Conservation (phyloP, 2,888 invertebrate species). For the Melanostoma scalare region DNA sequence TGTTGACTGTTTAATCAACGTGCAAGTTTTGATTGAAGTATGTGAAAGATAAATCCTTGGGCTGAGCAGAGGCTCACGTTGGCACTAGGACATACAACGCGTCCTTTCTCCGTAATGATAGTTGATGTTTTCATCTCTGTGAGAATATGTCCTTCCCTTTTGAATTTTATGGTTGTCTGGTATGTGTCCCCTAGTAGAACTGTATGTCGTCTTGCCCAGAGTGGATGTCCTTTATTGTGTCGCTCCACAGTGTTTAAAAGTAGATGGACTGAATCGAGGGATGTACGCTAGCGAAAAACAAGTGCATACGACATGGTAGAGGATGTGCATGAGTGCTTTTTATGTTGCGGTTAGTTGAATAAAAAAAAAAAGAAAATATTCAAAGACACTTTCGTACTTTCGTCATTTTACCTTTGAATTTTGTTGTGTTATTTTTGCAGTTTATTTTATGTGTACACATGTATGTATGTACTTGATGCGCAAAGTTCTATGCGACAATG, state of each 20-base stretch:
- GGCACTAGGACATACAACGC: constrained; percentile 39
- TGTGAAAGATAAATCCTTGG: constrained; percentile 41
- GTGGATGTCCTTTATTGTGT: constrained; percentile 39
- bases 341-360: background rate
- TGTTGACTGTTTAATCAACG: constrained; percentile 64
- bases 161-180: background rate
- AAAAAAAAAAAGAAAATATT: no score
- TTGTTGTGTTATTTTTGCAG: no score
- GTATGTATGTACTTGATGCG: no score
- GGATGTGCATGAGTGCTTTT: constrained; percentile 4
- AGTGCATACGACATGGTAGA: background rate
- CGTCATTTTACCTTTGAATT: no score
- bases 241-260: constrained; percentile 26
- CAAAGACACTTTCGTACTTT: no score
- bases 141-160: constrained; percentile 43
- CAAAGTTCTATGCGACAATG: no score
- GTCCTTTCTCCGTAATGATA: constrained; percentile 28
- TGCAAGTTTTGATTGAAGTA: constrained; percentile 63
- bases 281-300: background rate
- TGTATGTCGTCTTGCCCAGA: background rate
- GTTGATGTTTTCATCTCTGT: constrained; percentile 46
- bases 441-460: no score
- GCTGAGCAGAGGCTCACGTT: constrained; percentile 16
- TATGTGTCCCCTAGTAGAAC: background rate
- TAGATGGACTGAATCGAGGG: background rate